These are phyloP conservation scores for Drosophila barbarae DNA, from an alignment of 2,888 invertebrate species.

Conservation along the genomic window DNA sequence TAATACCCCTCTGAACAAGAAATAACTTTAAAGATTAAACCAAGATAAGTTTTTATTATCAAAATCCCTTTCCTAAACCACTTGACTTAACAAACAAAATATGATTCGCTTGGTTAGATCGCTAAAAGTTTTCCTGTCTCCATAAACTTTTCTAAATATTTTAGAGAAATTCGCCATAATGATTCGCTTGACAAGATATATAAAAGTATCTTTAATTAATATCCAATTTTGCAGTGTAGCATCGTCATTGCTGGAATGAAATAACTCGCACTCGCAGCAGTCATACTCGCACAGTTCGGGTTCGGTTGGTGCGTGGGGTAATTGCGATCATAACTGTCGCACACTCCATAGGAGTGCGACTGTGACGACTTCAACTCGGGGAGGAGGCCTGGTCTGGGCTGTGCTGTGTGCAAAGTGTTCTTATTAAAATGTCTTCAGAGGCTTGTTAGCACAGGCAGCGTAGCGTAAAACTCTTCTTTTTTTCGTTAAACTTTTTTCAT, in stretches of 20 bases:
- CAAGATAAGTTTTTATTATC: not conserved
- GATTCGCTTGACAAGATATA: not conserved
- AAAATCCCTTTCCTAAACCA: not conserved
- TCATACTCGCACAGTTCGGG: slow-evolving; percentile 25
- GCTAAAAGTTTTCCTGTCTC: not conserved
- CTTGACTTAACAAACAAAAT: not conserved
- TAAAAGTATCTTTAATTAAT: not conserved
- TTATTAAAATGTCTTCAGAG: slow-evolving; percentile 48
- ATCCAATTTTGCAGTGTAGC: slow-evolving; percentile 3
- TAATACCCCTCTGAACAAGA: too few relatives aligned
- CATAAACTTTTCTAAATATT: not conserved
- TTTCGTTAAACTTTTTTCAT: slow-evolving; percentile 17
- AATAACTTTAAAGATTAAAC: not conserved
- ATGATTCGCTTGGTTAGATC: not conserved
- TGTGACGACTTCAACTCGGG: not conserved
- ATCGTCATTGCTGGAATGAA: slow-evolving; percentile 19
- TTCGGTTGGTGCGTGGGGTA: slow-evolving; percentile 41
- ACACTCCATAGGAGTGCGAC: slow-evolving; percentile 25
- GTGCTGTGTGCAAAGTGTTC: slow-evolving; percentile 30
- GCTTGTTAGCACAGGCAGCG: slow-evolving; percentile 41
- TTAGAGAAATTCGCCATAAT: not conserved
- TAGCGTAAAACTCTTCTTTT: slow-evolving; percentile 40
- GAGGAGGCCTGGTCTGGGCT: not conserved
- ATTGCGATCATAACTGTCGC: slow-evolving; percentile 49
- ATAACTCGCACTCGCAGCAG: slow-evolving; percentile 1